Conservation (phyloP, 2,888 invertebrate genomes). For the Aelia acuminata region DNA sequence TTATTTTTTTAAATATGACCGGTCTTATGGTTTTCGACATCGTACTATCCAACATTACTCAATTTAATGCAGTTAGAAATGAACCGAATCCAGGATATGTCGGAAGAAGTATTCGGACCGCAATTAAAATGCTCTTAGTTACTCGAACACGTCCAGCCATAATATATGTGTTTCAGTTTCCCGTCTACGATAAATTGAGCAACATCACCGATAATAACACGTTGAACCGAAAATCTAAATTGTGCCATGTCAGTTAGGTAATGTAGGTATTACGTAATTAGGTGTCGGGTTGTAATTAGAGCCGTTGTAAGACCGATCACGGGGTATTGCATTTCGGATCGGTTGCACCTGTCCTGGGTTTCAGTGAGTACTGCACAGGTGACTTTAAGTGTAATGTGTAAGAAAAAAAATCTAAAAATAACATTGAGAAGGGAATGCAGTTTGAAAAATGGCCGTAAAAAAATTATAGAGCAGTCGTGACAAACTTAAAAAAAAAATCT, state of each 20-base stretch:
- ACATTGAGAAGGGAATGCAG: too few species aligned
- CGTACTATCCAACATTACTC: not conserved
- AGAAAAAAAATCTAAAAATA: too few species aligned
- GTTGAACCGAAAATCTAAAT: conserved; percentile 16
- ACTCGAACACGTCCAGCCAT: not conserved
- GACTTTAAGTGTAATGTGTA: not conserved
- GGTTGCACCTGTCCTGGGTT: not conserved
- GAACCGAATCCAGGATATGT: not conserved
- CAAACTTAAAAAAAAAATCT: too few species aligned
- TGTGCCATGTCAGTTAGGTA: conserved; percentile 26
- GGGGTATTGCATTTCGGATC: not conserved
- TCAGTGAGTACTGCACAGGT: not conserved
- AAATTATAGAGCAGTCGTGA: too few species aligned
- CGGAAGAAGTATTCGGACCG: not conserved
- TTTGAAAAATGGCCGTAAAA: too few species aligned
- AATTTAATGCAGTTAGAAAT: not conserved
- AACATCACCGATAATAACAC: not conserved
- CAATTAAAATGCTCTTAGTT: not conserved
- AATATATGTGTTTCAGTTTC: not conserved
- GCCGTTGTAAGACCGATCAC: not conserved
- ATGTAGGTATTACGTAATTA: conserved; percentile 18
- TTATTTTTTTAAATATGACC: too few species aligned
- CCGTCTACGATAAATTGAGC: not conserved
- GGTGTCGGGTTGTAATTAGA: conserved; percentile 25
- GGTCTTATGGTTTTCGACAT: too few species aligned